phyloP scores from a whole-genome alignment of 2,888 invertebrate species.

The Cordilura impudica region DNA sequence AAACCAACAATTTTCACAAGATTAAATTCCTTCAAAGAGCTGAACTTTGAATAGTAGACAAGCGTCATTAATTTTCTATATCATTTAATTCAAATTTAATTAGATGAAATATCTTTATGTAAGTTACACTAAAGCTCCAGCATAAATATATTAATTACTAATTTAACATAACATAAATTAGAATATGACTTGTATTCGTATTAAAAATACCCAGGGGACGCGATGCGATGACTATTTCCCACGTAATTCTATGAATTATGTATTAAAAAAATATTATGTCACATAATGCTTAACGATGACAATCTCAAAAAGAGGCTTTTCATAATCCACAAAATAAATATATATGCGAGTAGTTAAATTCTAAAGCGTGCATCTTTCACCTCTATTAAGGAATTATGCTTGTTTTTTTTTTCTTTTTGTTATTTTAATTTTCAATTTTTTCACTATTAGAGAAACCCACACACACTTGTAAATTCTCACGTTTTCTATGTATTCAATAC shows the following conservation, averaged over 20 bases:
- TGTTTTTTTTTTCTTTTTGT: background rate
- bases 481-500: slow-evolving; percentile 42
- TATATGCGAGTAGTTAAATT: slow-evolving; percentile 9
- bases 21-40: background rate
- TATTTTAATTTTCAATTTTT: background rate
- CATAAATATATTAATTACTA: slow-evolving; percentile 37
- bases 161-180: slow-evolving; percentile 4
- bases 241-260: background rate
- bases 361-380: slow-evolving; percentile 17
- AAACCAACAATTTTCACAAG: background rate
- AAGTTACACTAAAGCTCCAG: background rate
- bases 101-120: slow-evolving; percentile 9
- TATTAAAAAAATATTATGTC: background rate
- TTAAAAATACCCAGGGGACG: background rate
- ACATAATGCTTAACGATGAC: background rate
- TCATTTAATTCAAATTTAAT: slow-evolving; percentile 38
- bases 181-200: background rate
- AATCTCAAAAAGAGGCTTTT: background rate
- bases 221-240: background rate
- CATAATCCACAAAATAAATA: background rate
- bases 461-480: slow-evolving; percentile 29
- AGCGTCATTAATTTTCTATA: slow-evolving; percentile 27
- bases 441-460: background rate
- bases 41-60: background rate
- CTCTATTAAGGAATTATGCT: slow-evolving; percentile 30